phyloP scores from a whole-genome alignment of 2,113 vertebrate genomes.

The Dolichotis patagonum region DNA sequence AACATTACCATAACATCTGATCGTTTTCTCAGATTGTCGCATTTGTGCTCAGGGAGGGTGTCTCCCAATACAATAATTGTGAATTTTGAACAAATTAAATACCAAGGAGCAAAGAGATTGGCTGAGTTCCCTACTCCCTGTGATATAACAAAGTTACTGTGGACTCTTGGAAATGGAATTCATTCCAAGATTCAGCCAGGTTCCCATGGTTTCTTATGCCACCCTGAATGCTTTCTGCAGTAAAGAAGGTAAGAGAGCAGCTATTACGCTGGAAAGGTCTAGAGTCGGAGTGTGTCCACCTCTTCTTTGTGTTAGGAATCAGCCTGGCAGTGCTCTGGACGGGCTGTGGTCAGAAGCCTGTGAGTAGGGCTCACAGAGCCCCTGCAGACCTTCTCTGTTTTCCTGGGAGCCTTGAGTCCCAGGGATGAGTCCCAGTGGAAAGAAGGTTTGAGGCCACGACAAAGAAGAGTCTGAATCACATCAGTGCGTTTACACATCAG shows the following conservation, averaged over 20 bases:
- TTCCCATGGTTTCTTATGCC: not conserved
- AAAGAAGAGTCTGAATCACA: too few species aligned
- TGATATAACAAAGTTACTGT: not conserved
- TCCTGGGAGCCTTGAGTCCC: not conserved
- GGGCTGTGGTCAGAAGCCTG: too few species aligned
- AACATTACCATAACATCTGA: not conserved
- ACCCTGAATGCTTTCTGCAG: not conserved
- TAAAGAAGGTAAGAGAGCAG: not conserved
- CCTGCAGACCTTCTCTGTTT: not conserved
- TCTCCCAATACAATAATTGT: slow-evolving; percentile 35
- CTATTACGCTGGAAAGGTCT: not conserved
- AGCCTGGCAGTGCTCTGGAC: too few species aligned
- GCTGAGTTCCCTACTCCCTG: not conserved
- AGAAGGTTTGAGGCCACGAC: not conserved
- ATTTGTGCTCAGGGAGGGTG: not conserved
- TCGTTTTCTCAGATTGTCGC: slow-evolving; percentile 49
- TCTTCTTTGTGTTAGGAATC: not conserved
- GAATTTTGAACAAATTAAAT: slow-evolving; percentile 37
- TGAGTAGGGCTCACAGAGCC: not conserved
- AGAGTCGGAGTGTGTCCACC: not conserved
- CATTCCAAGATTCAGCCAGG: not conserved
- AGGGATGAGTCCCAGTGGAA: not conserved
- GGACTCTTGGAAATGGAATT: not conserved
- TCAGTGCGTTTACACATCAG: too few species aligned
- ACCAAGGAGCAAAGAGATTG: not conserved